Base-by-base conservation (phyloP, 1,140 invertebrate species). In the Papilio helenus region DNA sequence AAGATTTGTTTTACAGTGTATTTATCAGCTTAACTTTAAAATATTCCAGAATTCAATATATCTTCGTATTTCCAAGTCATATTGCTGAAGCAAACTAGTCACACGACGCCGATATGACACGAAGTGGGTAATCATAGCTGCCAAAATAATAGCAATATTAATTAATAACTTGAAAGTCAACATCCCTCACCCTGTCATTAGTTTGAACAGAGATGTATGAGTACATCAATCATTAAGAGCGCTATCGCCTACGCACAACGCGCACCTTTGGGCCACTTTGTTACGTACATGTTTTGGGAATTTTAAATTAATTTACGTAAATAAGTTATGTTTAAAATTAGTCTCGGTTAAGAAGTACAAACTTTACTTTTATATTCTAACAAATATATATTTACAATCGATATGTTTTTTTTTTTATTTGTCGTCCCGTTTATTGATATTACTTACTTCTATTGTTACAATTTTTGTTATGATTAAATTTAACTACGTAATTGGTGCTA, bases 161-260 rank as follows among this genome's bases (percentile, higher is more conserved):
- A 93, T 94, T 94, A 94, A 92, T 94, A 92, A 94, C 90, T 92
- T 89, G 87, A 90, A 93, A 94, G 92, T 94, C 90, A 94, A 93
- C 90, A 92, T 82, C 87, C 85, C 87, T 91, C 87, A 84, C 90
- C 90, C 92, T 93, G 89, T 93, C 93, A 93, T 94, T 94, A 93
- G 91, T 91, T 92, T 87, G 87, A 89, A 87, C 87, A 88, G 88
- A 90, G 90, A 88, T 85, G 85, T 88, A 86, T 85, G 87, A 89
- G 88, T 91, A 90, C 88, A 94, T 93, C 92, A 93, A 94, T 94
- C 91, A 93, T 92, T 90, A 90, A 83, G 34, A 39, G 83, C 85
- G 84, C 91, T 94, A 94, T 94, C 93, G 89, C 85, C 79, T 79
- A 71, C 86, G 82, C 87, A 87, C 92, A 92, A 89, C 84, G 90